Evolutionary conservation across 2,888 invertebrate genomes (phyloP).

Genomic region (Strigamia crassipes): DNA sequence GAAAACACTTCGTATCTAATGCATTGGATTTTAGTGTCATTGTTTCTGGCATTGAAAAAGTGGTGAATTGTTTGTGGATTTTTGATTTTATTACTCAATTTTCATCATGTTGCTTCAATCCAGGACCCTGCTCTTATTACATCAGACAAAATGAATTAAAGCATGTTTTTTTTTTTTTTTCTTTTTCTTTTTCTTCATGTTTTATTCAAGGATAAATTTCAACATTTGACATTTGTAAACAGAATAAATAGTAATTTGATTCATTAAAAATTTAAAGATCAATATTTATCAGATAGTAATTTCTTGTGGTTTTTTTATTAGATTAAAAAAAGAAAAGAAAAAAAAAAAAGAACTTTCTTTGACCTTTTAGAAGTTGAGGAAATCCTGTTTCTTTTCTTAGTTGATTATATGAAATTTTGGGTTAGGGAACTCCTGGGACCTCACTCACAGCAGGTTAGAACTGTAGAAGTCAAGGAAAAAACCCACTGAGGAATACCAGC

Average conservation of each 20-base stretch:
- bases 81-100: background rate
- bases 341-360: background rate
- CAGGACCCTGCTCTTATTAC: conserved; percentile 19
- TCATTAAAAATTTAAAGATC: background rate
- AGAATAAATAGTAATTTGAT: background rate
- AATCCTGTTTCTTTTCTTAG: conserved; percentile 11
- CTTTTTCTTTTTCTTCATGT: background rate
- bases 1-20: background rate
- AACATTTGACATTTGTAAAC: background rate
- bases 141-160: background rate
- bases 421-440: background rate
- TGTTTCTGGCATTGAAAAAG: background rate
- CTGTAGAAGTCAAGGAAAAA: too few species aligned
- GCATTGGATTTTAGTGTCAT: background rate
- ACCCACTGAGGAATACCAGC: too few species aligned
- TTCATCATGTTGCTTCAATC: background rate
- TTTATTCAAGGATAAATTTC: background rate
- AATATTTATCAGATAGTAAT: background rate
- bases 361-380: conserved; percentile 14
- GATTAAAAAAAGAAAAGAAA: background rate
- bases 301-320: background rate
- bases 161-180: too few species aligned
- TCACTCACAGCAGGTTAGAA: background rate
- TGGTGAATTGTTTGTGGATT: background rate
- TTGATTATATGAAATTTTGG: background rate